Percentiles rank a stretch among this genome's conserved stretches.
These are phyloP conservation scores for Rousettus madagascariensis DNA, from an alignment of 2,797 vertebrate genomes.

Conservation along the genomic window DNA sequence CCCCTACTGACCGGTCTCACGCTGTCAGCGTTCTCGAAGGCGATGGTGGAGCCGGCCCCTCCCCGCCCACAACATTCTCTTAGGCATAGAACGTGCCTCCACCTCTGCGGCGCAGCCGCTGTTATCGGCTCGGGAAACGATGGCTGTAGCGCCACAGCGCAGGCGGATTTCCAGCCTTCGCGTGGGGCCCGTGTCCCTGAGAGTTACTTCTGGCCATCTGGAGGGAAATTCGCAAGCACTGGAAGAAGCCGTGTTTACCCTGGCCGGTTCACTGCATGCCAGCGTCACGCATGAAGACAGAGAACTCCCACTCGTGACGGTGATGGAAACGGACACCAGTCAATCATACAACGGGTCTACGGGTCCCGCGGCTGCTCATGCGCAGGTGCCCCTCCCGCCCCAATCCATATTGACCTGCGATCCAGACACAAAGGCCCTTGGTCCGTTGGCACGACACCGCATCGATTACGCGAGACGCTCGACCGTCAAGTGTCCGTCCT, in stretches of 20 bases:
- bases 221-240: slow-evolving; percentile 86
- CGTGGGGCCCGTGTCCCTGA: slow-evolving; percentile 83
- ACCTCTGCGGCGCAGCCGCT: slow-evolving; percentile 26
- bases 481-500: slow-evolving; percentile 61
- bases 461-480: slow-evolving; percentile 62
- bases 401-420: slow-evolving; percentile 73
- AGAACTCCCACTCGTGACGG: slow-evolving; percentile 81
- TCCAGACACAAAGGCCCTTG: slow-evolving; percentile 76
- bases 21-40: background rate
- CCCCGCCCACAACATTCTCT: background rate
- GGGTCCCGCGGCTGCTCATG: slow-evolving; percentile 83
- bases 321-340: slow-evolving; percentile 86
- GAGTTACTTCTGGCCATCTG: slow-evolving; percentile 85
- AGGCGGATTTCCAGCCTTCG: slow-evolving; percentile 83
- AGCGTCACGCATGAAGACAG: slow-evolving; percentile 79
- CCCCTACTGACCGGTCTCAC: background rate
- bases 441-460: slow-evolving; percentile 75
- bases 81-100: background rate
- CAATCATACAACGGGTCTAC: slow-evolving; percentile 84
- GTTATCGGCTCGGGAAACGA: slow-evolving; percentile 77
- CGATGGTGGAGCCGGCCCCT: background rate
- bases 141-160: slow-evolving; percentile 82
- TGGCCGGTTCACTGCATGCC: slow-evolving; percentile 86
- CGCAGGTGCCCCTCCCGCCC: slow-evolving; percentile 80
- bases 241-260: slow-evolving; percentile 85